Base-by-base conservation (phyloP, 2,797 vertebrate species). In the Mus spretus region DNA sequence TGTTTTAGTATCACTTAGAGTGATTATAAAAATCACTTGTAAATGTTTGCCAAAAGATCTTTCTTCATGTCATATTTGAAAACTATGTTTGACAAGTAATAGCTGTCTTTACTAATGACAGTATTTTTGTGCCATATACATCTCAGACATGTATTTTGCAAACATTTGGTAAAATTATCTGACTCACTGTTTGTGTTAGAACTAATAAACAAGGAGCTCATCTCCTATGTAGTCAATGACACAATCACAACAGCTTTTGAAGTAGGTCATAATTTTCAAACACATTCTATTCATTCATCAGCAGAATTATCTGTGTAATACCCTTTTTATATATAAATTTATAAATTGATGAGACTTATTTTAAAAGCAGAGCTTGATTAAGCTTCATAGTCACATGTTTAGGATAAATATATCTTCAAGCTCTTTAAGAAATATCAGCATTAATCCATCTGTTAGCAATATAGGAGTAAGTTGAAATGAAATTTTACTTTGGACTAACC, bases 211-310 rank as follows among this genome's bases (percentile, higher is more conserved):
- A 74, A 63, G 19, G 34, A 37, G 1, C 55, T 79, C 34, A 81
- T 88, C 90, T 89, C 12, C 24, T 78, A n/a, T 84, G 47, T 44
- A 34, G 50, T 83, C 81, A 57, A 53, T 94, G 26, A 61, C 44
- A 55, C 47, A 74, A 12, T 61, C 91, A 65, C 82, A 9, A 65
- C 82, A 9, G 79, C 13, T 57, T 95, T 94, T 83, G 57, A 79
- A 93, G 78, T 84, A 47, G 80, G 74, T 31, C 31, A 87, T 65
- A 17, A 75, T 92, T 67, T 75, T 65, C 26, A 91, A 93, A 47
- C 37, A 57, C n/a, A 6, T 75, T 63, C 1, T 90, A n/a, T 87
- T 87, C 2, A 31, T n/a, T 81, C 15, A 57, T 37, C 31, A n/a
- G 15, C 12, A 89, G 28, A 93, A 50, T 87, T 34, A 89, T 65